Evolutionary conservation across 2,113 vertebrate genomes (phyloP), one percentile per base, ranked within the genome.

Genomic region (Melanerpes aurifrons): DNA sequence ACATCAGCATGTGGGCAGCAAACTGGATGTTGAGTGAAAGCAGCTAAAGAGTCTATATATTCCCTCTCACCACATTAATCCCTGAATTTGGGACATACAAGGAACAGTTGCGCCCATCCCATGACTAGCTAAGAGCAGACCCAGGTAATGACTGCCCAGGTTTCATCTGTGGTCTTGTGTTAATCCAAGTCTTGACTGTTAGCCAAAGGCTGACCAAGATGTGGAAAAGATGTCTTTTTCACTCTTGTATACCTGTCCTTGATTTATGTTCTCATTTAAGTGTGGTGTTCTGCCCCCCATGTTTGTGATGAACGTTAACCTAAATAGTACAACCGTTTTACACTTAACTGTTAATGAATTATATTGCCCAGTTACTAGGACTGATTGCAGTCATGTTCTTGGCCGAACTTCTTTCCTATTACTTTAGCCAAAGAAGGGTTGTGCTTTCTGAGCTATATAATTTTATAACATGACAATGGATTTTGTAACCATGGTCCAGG

Each of bases 161-260:
- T 72, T 88, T 72, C 1, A 1, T 68, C 26, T 81, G 80, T 26
- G 26, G 7, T 72, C 59, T 73, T 48, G 19, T 32, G 6, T 68
- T 53, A 40, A 77, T 7, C 4, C 9, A 28, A 12, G 21, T n/a
- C 35, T 71, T 56, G 37, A 62, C 11, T 53, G 16, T 54, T 72
- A 40, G 12, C 15, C 57, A 62, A 80, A 67, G 21, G 8, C 16
- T 32, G 59, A 81, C 40, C 8, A 45, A 35, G 15, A 19, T 25
- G 26, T 72, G 58, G 18, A 50, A 62, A 59, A 68, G 22, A 26
- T 67, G 11, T 8, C 4, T 75, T 25, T 61, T 45, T 9, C 22
- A 16, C 3, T 24, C 12, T 57, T 56, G 19, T 69, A 0, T 43
- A 53, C 4, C 18, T 9, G 12, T 61, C 1, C 1, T 48, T 17